Evolutionary conservation across 2,888 invertebrate genomes (phyloP), one percentile per base, ranked within the genome.

Genomic region (Seira sanloemensis): DNA sequence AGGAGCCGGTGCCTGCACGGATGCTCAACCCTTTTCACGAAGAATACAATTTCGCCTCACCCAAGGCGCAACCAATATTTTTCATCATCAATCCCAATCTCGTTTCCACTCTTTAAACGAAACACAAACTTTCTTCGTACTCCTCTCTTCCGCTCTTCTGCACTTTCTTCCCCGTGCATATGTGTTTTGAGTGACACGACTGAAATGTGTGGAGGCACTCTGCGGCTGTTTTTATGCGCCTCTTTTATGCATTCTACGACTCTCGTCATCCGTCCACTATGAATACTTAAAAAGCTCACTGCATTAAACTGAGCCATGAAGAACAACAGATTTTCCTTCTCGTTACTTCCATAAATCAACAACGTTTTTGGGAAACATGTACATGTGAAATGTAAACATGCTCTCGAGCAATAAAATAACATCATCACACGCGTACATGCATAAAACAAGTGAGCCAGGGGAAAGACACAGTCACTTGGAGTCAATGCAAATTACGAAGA

Each of bases 11-110:
- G 50, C 50, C n/a, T 50, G 50, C 50, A 50, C 50, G 50, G 50
- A 50, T 18, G 50, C 12, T 12, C 50, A 50, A 50, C 2, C 50
- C 50, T 50, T 50, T 50, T 16, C 16, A 50, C 12, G 16, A 50
- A 50, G 50, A 2, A 50, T 18, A 50, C 1, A 50, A 18, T 16
- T 50, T 18, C 16, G 12, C 50, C 16, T 50, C n/a, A n/a, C 5
- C 50, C 50, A 37, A 37, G 4, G 37, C 73, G 27, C 19, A 26
- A 16, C 62, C 73, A 74, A 74, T 66, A 74, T 74, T 74, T 37
- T 18, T 65, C 24, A 21, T 74, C 74, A 66, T 74, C 74, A 74
- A 65, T 37, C 19, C 37, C 37, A 66, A 74, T 74, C 54, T 25
- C 16, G 7, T 50, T 50, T 50, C 16, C n/a, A 50, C 50, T 18